Evolutionary conservation across 2,797 vertebrate genomes (phyloP), one percentile per base, ranked within the genome.

Genomic region (Lutra lutra): DNA sequence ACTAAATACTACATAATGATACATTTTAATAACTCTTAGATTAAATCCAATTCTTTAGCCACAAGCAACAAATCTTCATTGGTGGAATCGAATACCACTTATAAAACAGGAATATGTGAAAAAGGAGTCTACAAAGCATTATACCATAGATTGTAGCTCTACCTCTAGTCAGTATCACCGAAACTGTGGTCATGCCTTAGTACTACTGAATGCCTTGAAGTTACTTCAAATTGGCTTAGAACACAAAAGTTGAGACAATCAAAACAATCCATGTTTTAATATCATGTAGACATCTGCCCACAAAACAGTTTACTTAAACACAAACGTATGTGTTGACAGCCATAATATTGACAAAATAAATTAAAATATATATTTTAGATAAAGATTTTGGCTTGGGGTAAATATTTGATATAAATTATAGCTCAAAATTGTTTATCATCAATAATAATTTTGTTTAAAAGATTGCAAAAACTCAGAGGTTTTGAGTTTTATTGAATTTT

Each of bases 291-390:
- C 66, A 78, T 82, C 56, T 72, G 40, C n/a, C 85, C 25, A 88
- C 27, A 78, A 95, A 94, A 54, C 18, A 83, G 23, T 78, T 92
- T 89, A 27, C 60, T 75, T 95, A 86, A 94, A 79, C 9, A 68
- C 4, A 95, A 94, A 46, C 25, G 66, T 64, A 58, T 80, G 38
- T 92, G 46, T 86, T 94, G 38, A 96, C 25, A 96, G 38, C 6
- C 60, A 60, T 46, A 68, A 29, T 66, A 93, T 10, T 96, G 51
- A 79, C 46, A 70, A 96, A 96, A 89, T 85, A 79, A 87, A 58
- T 77, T 40, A 88, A 85, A 89, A 91, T 77, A 91, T 91, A 88
- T 77, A 79, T 82, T 88, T 79, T 66, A 7, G 6, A 13, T 48
- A 85, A 91, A 75, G 27, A 3, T 88, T 84, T 94, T 88, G 60